Base-by-base conservation (phyloP, 1,140 invertebrate genomes). In the Atta texana region DNA sequence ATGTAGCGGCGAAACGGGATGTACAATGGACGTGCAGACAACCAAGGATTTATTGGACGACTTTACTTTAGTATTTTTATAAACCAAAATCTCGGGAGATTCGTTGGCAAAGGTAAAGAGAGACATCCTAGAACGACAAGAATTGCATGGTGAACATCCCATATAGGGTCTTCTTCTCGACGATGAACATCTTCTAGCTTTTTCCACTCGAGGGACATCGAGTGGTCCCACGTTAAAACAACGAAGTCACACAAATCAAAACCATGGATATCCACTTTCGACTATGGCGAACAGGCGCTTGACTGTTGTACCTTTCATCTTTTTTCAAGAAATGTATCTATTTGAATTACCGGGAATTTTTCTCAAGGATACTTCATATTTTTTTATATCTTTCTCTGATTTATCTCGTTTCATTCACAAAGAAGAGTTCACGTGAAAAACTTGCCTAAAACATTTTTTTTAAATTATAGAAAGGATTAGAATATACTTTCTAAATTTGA, bases 211-310 rank as follows among this genome's bases (percentile, higher is more conserved):
- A 86, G 85, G 53, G 76, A 85, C 81, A 63, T 85, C 44, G 81
- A 87, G 80, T 66, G 68, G 68, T 63, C 31, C 18, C 63, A 51
- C 59, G 82, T 68, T 85, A 44, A 74, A 88, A 86, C 82, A 88
- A 88, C 84, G 63, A 77, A 53, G 49, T 80, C 75, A 75, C 81
- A 69, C 86, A 84, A 87, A 87, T 89, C 88, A 84, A 78, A 85
- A 66, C 64, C 64, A 49, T 59, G 76, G 84, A 81, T 82, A 88
- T 68, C 78, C 68, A 59, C 76, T 78, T 78, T 28, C 6, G 39
- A 59, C 39, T 21, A 8, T n/a, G 51, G 51, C 21, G 24, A 51
- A 34, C 31, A 57, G 21, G 3, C 39, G 55, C 24, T 74, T 34
- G 68, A 61, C 80, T 71, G 59, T 82, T 49, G 21, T 49, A 44